Conservation (phyloP, 1,140 invertebrate species). For the Leptinotarsa defecta region DNA sequence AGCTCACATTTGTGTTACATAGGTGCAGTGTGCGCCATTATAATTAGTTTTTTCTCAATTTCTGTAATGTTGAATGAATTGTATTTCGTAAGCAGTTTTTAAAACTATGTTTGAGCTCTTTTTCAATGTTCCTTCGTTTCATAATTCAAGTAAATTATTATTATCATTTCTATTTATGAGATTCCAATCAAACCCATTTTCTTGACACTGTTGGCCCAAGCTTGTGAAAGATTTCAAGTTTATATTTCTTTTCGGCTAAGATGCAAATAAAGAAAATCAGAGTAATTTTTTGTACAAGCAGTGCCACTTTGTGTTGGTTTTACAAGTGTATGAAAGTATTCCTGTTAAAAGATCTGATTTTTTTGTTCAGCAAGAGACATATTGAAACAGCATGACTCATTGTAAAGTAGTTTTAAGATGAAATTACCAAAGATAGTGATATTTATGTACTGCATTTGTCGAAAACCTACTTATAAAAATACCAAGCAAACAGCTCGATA, state of each 20-base stretch:
- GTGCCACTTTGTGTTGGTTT: not conserved
- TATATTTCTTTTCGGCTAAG: no score
- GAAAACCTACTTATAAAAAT: slow-evolving; percentile 24
- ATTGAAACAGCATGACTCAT: slow-evolving; percentile 15
- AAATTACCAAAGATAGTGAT: slow-evolving; percentile 33
- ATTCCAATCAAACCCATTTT: no score
- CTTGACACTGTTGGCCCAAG: no score
- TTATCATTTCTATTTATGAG: no score
- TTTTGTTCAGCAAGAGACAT: slow-evolving; percentile 19
- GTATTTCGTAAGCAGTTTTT: not conserved
- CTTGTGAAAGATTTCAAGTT: no score
- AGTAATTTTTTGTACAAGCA: not conserved
- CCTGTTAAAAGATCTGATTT: slow-evolving; percentile 21
- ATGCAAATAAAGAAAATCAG: not conserved
- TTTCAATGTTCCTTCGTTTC: no score
- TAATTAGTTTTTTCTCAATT: not conserved
- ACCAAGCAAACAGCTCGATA: slow-evolving; percentile 15
- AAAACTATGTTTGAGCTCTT: no score
- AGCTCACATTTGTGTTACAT: not conserved
- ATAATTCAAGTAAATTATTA: no score
- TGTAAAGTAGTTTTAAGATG: slow-evolving; percentile 27
- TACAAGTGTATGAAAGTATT: slow-evolving; percentile 17
- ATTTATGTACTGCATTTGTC: slow-evolving; percentile 30
- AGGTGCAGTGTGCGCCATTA: not conserved
- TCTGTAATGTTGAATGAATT: not conserved